Evolutionary conservation across 2,113 vertebrate genomes (phyloP), one percentile per base, ranked within the genome.

Genomic region (Eurystomus gularis): DNA sequence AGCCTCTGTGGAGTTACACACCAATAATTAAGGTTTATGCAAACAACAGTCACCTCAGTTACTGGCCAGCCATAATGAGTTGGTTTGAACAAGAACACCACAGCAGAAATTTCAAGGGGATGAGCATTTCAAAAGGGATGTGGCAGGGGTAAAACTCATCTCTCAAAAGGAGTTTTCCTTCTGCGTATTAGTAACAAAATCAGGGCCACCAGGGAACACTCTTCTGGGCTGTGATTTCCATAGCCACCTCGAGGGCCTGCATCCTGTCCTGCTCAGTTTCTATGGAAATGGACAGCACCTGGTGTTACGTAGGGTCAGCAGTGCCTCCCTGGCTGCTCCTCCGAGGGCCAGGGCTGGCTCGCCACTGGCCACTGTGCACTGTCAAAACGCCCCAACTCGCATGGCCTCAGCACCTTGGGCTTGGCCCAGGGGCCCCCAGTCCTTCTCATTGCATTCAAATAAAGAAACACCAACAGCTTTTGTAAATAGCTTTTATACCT

Each of bases 251-350:
- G 3, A 86, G 18, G 57, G 33, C 44, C n/a, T 76, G 81, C 19
- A 57, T 76, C 42, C 73, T 5, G 2, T 48, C 65, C 65, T 72
- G 44, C 19, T 55, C 65, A 10, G 40, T 70, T 78, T 68, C 70
- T 61, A 2, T 40, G 75, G 82, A 85, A 61, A 70, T 90, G 58
- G 37, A 20, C 69, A 51, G 39, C 33, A 52, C 49, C 40, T 7
- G 29, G n/a, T 46, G 17, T 25, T 65, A 29, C 0, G 1, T 17
- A 76, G 44, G 16, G 5, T 51, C 6, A 2, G 23, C 0, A 0
- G 23, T 60, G 33, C 37, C 29, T 70, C 83, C 46, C 24, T 0
- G 0, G n/a, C 60, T 91, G 80, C 52, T 73, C 8, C 23, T 82
- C 60, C 0, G 0, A 49, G 31, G 10, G 20, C 85, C 31, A 8